Base-by-base conservation (phyloP, 1,140 invertebrate genomes). In the Euschistus heros region DNA sequence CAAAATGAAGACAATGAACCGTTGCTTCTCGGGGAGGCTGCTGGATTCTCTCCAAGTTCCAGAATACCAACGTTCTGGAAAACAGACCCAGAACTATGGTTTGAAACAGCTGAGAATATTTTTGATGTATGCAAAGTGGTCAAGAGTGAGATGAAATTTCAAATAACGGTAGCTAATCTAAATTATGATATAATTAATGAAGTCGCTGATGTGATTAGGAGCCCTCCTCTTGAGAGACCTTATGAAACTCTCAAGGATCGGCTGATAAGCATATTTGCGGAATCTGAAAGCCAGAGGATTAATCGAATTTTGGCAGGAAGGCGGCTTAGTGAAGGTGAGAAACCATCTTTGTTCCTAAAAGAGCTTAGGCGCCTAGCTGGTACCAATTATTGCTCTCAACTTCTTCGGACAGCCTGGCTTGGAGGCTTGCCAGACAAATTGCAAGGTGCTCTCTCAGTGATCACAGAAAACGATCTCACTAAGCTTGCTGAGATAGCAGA, bases 41-140 rank as follows among this genome's bases (percentile, higher is more conserved):
- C n/a, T 22, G 47, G 47, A 1, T 18, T 50, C n/a, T 18, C n/a
- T 22, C 47, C 59, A 17, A 61, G 17, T 42, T 18, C 33, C 22
- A 65, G 70, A 33, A 54, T 71, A 46, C 71, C 68, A 17, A 62
- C 64, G 0, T 73, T 74, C 50, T 73, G 70, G 72, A 69, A 63
- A 37, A 62, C 66, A 1, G 68, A 72, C 59, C 69, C 70, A 3
- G 62, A 66, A 5, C 60, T 70, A 17, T 74, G 72, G 73, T 74
- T 74, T 60, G 46, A 52, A 2, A 68, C 70, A n/a, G 62, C 69
- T 3, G 71, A 73, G 64, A 46, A 64, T 2, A 66, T 70, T 17
- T 71, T 73, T 62, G 62, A 27, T 2, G 22, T 68, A 0, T 22
- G 54, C 0, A 52, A 63, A 6, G 68, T 73, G 14, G 70, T 68